phyloP scores from a whole-genome alignment of 2,888 invertebrate species.

The Drosophila monieri region DNA sequence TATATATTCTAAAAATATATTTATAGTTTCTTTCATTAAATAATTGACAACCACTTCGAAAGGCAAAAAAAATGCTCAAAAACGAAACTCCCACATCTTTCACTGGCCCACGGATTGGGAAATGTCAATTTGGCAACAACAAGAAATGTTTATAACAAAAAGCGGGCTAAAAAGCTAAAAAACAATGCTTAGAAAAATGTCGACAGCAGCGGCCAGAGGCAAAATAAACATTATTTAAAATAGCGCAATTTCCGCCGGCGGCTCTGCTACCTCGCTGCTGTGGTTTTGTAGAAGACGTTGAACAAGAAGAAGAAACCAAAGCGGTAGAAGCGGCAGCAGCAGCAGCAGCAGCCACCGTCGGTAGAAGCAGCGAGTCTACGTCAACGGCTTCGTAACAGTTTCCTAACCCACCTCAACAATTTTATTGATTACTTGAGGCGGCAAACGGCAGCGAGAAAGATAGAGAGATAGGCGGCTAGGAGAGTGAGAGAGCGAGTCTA shows the following conservation, averaged over 20 bases:
- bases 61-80: constrained; percentile 10
- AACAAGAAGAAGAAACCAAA: constrained; percentile 17
- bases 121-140: constrained; percentile 76
- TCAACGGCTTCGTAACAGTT: constrained; percentile 81
- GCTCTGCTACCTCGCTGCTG: constrained; percentile 31
- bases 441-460: constrained; percentile 24
- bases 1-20: neutral
- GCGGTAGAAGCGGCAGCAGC: constrained; percentile 40
- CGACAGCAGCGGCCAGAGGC: constrained; percentile 51
- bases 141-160: constrained; percentile 52
- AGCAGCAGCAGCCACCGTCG: constrained; percentile 15
- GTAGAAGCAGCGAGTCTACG: constrained; percentile 22
- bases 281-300: constrained; percentile 30
- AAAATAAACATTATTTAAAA: constrained; percentile 80
- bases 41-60: constrained; percentile 16
- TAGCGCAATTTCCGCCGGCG: constrained; percentile 80
- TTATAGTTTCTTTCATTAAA: constrained; percentile 24
- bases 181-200: constrained; percentile 24
- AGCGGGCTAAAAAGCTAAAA: constrained; percentile 44
- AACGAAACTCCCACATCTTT: constrained; percentile 48
- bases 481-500: constrained; percentile 28
- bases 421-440: constrained; percentile 83
- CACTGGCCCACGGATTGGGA: constrained; percentile 62
- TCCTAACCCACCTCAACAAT: constrained; percentile 84
- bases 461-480: constrained; percentile 43